Percentiles rank a stretch among this genome's conserved stretches.
Evolutionary conservation across 2,797 vertebrate species (phyloP).

Genomic region (Harpagifer antarcticus): DNA sequence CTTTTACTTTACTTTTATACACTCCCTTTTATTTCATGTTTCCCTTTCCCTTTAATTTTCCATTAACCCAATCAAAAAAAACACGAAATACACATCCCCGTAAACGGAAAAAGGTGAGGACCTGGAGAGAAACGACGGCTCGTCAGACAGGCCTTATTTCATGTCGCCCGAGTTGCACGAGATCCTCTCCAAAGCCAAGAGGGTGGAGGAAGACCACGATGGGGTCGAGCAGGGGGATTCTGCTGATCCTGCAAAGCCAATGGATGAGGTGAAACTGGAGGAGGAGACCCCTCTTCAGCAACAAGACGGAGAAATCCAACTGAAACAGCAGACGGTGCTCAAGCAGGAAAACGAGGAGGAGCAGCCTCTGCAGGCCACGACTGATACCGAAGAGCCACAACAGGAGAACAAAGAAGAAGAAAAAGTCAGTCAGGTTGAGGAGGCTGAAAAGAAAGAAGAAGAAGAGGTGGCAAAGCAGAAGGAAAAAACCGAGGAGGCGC

Average conservation of each 20-base stretch:
- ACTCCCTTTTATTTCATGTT: conserved; percentile 44
- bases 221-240: conserved; percentile 30
- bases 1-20: conserved; percentile 55
- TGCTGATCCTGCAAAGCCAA: conserved; percentile 14
- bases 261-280: conserved; percentile 69
- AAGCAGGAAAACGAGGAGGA: conserved; percentile 75
- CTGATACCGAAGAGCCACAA: conserved; percentile 39
- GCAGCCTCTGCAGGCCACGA: conserved; percentile 64
- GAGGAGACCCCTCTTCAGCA: conserved; percentile 80
- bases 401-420: conserved; percentile 62
- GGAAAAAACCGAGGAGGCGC: conserved; percentile 43
- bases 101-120: conserved; percentile 90
- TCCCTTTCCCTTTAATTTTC: conserved; percentile 52
- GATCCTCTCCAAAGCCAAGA: conserved; percentile 87
- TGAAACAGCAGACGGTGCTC: conserved; percentile 71
- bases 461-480: conserved; percentile 38
- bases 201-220: conserved; percentile 50
- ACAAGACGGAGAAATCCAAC: conserved; percentile 77
- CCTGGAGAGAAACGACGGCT: conserved; percentile 96
- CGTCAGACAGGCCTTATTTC: conserved; percentile 93
- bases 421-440: conserved; percentile 39
- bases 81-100: conserved; percentile 19
- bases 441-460: conserved; percentile 54
- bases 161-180: conserved; percentile 93
- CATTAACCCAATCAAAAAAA: conserved; percentile 63